Conservation (phyloP, 2,113 vertebrate genomes). For the Loxodonta africana region DNA sequence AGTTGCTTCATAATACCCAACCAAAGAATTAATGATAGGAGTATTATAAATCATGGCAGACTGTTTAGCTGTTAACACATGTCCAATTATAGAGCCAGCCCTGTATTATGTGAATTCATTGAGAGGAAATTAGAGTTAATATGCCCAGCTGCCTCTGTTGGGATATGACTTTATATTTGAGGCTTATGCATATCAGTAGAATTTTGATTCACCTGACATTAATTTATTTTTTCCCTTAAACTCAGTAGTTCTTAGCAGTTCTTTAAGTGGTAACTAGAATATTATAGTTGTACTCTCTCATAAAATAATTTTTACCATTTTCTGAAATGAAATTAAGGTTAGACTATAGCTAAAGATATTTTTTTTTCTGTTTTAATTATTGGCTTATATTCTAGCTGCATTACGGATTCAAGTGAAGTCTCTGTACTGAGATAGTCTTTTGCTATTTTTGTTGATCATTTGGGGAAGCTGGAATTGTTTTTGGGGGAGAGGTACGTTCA, state of each 20-base stretch:
- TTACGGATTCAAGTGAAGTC: neutral
- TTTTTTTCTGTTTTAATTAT: neutral
- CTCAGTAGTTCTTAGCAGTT: neutral
- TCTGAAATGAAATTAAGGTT: slow-evolving; percentile 59
- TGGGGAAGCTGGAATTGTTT: neutral
- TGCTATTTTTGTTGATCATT: neutral
- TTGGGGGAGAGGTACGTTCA: neutral
- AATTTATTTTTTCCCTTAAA: neutral
- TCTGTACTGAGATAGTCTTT: neutral
- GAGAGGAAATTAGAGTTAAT: neutral
- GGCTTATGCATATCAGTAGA: neutral
- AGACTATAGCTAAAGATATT: neutral
- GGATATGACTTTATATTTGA: slow-evolving; percentile 51
- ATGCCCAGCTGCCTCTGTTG: neutral
- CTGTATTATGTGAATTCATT: neutral
- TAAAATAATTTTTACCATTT: slow-evolving; percentile 17
- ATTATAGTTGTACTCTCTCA: slow-evolving; percentile 11
- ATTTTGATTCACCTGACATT: neutral
- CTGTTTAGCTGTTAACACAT: neutral
- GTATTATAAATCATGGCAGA: neutral
- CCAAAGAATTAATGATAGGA: neutral
- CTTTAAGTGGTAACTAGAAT: slow-evolving; percentile 9
- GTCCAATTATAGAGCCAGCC: neutral
- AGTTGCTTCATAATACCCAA: neutral
- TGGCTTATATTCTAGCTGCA: neutral